These are phyloP conservation scores for Semicossyphus pulcher DNA, from an alignment of 2,113 vertebrate species.

Conservation along the genomic window DNA sequence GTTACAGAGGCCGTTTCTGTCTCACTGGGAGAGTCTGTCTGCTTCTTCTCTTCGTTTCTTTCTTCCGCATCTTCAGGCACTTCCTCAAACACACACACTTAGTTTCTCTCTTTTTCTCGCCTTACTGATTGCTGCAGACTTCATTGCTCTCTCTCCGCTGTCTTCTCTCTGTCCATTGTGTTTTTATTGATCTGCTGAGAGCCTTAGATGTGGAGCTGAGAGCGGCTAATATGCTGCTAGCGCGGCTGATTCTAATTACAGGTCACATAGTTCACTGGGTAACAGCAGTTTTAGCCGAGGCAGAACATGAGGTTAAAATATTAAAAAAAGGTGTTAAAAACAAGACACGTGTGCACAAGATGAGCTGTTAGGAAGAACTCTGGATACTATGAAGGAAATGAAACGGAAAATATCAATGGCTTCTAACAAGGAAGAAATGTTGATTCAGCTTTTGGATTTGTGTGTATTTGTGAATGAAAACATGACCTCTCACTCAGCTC, in stretches of 20 bases:
- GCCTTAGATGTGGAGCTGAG: constrained; percentile 39
- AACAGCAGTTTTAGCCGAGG: constrained; percentile 17
- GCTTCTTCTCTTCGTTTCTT: constrained; percentile 29
- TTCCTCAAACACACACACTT: constrained; percentile 45
- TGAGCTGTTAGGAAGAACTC: background rate
- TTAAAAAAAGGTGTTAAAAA: background rate
- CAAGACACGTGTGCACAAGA: background rate
- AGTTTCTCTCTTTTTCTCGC: constrained; percentile 14
- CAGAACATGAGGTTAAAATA: background rate
- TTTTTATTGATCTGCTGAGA: constrained; percentile 67
- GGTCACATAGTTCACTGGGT: constrained; percentile 48
- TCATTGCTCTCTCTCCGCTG: background rate
- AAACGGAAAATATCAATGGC: background rate
- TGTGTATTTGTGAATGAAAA: constrained; percentile 29
- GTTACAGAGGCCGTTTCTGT: constrained; percentile 25
- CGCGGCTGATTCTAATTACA: constrained; percentile 60
- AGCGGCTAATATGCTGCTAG: constrained; percentile 37
- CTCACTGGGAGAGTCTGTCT: background rate
- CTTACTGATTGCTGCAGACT: background rate
- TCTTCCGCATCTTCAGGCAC: constrained; percentile 40
- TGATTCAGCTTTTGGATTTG: background rate
- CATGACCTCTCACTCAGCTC: background rate
- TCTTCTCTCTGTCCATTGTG: constrained; percentile 34
- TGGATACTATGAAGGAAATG: background rate
- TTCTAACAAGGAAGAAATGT: background rate